These are phyloP conservation scores for Lathronympha strigana DNA, from an alignment of 2,888 invertebrate species.

Conservation along the genomic window DNA sequence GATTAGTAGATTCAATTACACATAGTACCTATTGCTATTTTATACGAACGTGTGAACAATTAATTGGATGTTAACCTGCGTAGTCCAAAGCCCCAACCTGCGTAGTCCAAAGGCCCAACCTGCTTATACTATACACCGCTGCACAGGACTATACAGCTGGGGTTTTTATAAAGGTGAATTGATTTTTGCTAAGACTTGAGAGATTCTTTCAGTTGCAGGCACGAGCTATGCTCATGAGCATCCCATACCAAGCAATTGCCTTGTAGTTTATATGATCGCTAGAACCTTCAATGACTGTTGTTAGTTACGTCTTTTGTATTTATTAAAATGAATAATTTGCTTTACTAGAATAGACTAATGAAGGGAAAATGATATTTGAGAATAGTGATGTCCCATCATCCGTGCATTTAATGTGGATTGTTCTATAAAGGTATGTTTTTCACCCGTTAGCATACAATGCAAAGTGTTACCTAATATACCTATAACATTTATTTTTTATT, in stretches of 20 bases:
- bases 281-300: neutral
- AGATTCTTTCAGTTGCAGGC: neutral
- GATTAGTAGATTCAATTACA: conserved; percentile 71
- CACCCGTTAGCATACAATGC: neutral
- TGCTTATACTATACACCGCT: neutral
- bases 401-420: neutral
- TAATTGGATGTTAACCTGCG: neutral
- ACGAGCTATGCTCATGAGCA: no score
- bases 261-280: neutral
- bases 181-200: neutral
- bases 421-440: neutral
- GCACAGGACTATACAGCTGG: neutral
- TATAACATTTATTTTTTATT: neutral
- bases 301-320: neutral
- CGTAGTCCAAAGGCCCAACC: no score
- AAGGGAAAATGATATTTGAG: neutral
- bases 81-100: no score
- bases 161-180: no score
- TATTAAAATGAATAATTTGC: neutral
- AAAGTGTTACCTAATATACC: neutral
- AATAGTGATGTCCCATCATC: neutral
- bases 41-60: neutral
- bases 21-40: conserved; percentile 1
- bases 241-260: neutral
- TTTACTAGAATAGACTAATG: neutral